These are phyloP conservation scores for Liasis olivaceus DNA, from an alignment of 2,797 vertebrate genomes.

Conservation along the genomic window DNA sequence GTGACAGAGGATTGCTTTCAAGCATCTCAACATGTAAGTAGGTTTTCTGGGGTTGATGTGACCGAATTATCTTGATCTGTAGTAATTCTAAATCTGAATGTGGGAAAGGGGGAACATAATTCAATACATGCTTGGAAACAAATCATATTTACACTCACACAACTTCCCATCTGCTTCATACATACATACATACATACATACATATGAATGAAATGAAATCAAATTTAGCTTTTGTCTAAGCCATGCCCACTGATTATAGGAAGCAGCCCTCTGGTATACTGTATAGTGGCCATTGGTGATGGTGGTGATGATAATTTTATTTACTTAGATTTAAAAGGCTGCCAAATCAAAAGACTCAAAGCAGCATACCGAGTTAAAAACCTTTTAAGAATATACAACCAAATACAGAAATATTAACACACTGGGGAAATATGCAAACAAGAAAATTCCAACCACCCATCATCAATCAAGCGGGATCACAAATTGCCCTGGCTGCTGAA, in stretches of 20 bases:
- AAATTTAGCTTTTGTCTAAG: too few relatives aligned
- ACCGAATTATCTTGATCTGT: background rate
- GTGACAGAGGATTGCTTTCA: background rate
- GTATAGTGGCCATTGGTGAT: background rate
- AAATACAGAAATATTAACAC: background rate
- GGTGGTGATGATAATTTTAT: background rate
- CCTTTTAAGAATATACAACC: background rate
- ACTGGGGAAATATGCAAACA: background rate
- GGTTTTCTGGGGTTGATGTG: background rate
- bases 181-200: too few relatives aligned
- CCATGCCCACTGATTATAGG: too few relatives aligned
- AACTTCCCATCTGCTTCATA: too few relatives aligned
- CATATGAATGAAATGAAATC: too few relatives aligned
- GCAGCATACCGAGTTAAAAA: background rate
- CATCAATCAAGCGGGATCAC: background rate
- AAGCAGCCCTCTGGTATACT: too few relatives aligned
- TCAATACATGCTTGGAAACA: too few relatives aligned
- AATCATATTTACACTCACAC: too few relatives aligned
- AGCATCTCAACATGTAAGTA: background rate
- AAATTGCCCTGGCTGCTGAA: background rate
- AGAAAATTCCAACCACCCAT: background rate
- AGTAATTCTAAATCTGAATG: too few relatives aligned
- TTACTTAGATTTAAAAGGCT: background rate
- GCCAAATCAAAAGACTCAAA: background rate
- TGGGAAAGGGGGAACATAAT: too few relatives aligned